Base-by-base conservation (phyloP, 2,888 invertebrate species). In the Ophraella communa region DNA sequence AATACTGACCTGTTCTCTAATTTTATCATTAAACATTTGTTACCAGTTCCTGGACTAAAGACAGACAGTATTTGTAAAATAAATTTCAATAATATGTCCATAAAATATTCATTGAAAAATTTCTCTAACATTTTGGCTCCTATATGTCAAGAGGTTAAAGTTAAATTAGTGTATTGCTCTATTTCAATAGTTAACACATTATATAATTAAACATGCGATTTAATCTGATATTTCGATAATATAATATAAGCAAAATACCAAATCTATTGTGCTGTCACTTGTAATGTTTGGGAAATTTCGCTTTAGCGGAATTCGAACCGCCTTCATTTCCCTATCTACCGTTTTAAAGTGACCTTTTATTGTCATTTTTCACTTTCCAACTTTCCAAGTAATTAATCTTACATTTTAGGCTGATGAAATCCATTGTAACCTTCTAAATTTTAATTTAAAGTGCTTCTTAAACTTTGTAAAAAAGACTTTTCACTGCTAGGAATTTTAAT, bases 381-480 rank as follows among this genome's bases (percentile, higher is more conserved):
- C 64, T 65, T 65, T 45, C 35, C 45, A 54, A 23, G 62, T 62
- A 59, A 65, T 68, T 68, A 61, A 68, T 68, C 64, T 64, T 64
- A 60, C 61, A 60, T 60, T 65, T 61, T 58, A 49, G 44, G 47
- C 54, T 42, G 30, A 33, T 55, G 57, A 63, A 65, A 63, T 65
- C 61, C 55, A 64, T 64, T 65, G 51, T 51, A 14, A 58, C 59
- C 47, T 53, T n/a, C 49, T 10, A 64, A 51, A 64, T 55, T 62
- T 61, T 58, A 47, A 66, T 60, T 63, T 60, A 61, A 63, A 66
- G 56, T 64, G 66, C 55, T 49, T 17, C 20, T 45, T n/a, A 52
- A 67, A 64, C 42, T 66, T 60, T 18, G 35, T 39, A 52, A 62
- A 62, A 62, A 63, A 53, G 35, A 24, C 27, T 51, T 20, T 53